Percentiles rank a stretch among this genome's conserved stretches.
Evolutionary conservation across 2,113 vertebrate species (phyloP).

Genomic region (Melozone crissalis): DNA sequence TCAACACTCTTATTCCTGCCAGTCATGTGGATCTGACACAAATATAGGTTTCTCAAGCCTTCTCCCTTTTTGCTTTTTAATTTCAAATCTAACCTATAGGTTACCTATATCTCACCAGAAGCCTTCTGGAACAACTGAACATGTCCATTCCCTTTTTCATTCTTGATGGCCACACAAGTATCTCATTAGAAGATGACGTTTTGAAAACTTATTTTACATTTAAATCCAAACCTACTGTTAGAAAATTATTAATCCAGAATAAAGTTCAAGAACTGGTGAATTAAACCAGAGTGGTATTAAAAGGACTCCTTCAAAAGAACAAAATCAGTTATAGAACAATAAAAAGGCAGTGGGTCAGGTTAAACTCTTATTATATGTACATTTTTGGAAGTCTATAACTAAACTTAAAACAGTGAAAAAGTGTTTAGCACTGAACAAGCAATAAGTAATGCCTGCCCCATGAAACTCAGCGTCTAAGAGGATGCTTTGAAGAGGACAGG

Average conservation of each 20-base stretch:
- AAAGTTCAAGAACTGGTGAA: neutral
- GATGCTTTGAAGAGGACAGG: neutral
- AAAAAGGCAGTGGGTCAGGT: neutral
- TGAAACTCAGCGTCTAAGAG: neutral
- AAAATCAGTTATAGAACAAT: neutral
- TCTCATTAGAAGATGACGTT: neutral
- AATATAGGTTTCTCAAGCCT: neutral
- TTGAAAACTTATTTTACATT: neutral
- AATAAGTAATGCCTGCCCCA: neutral
- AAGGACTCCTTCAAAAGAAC: neutral
- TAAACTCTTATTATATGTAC: neutral
- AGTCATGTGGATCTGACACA: neutral
- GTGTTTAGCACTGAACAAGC: neutral
- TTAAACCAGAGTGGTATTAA: neutral
- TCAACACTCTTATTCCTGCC: neutral
- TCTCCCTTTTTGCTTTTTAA: neutral
- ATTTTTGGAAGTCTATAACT: neutral
- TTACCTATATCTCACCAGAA: neutral
- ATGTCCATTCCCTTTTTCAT: neutral
- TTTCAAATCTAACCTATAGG: neutral
- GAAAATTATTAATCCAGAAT: neutral
- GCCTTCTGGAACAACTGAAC: neutral
- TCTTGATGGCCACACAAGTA: neutral
- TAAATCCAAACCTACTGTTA: neutral
- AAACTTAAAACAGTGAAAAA: neutral